Conservation (phyloP, 2,797 vertebrate genomes). For the Crocidura indochinensis region DNA sequence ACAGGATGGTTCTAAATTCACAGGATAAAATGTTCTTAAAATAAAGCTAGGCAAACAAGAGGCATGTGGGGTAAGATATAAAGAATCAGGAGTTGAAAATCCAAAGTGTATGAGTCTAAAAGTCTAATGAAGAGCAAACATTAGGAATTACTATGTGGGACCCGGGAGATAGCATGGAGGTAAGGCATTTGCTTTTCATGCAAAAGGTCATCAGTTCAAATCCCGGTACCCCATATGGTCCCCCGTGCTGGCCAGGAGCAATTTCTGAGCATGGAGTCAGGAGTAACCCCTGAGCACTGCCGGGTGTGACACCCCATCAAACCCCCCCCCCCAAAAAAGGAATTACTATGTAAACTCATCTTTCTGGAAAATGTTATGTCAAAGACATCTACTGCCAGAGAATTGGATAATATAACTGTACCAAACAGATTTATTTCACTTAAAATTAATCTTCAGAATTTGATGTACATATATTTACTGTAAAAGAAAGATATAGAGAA, state of each 20-base stretch:
- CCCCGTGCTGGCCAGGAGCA: too few species aligned
- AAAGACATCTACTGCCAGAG: background rate
- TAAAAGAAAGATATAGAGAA: background rate
- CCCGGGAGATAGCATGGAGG: too few species aligned
- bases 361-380: background rate
- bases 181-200: too few species aligned
- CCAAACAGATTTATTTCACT: constrained; percentile 10
- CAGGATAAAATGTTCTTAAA: background rate
- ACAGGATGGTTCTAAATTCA: background rate
- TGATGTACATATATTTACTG: background rate
- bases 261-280: too few species aligned
- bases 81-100: background rate
- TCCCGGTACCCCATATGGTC: too few species aligned
- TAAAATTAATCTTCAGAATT: constrained; percentile 19
- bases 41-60: background rate
- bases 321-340: too few species aligned
- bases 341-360: background rate
- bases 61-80: background rate
- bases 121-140: background rate
- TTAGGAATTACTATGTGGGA: background rate
- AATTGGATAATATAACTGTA: too few species aligned
- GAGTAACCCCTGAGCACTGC: too few species aligned
- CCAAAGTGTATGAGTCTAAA: background rate
- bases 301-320: too few species aligned
- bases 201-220: too few species aligned